These are phyloP conservation scores for Pyrocoelia pectoralis DNA, from an alignment of 2,888 invertebrate genomes.

Conservation along the genomic window DNA sequence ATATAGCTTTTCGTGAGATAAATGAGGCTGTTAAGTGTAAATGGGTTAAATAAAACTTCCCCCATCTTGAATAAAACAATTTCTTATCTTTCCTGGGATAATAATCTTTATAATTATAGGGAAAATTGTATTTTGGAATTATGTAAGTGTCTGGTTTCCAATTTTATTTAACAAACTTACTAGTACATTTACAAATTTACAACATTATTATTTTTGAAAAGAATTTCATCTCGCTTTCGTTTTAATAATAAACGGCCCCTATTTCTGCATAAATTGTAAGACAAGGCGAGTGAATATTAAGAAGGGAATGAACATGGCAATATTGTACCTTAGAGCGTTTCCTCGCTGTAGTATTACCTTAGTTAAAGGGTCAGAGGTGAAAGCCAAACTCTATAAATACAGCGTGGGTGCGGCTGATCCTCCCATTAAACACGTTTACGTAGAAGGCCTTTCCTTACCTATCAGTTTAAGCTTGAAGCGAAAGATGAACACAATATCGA, in stretches of 20 bases:
- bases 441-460: constrained; percentile 31
- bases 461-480: constrained; percentile 10
- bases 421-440: constrained; percentile 13
- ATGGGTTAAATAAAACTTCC: neutral
- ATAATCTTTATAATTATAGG: neutral
- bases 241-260: neutral
- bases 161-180: neutral
- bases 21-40: neutral
- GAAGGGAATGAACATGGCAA: constrained; percentile 20
- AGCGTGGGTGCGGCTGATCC: constrained; percentile 15
- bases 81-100: neutral
- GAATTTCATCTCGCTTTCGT: constrained; percentile 1
- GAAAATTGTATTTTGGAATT: neutral
- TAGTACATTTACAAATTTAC: neutral
- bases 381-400: constrained; percentile 27
- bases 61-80: neutral
- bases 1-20: neutral
- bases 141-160: too few species aligned
- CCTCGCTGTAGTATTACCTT: constrained; percentile 13
- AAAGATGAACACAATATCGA: neutral
- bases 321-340: constrained; percentile 17
- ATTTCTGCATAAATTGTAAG: constrained; percentile 2
- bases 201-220: neutral
- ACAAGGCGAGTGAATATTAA: constrained; percentile 8
- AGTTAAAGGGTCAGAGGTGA: constrained; percentile 35